Base-by-base conservation (phyloP, 2,797 vertebrate genomes). In the Mallotus villosus region DNA sequence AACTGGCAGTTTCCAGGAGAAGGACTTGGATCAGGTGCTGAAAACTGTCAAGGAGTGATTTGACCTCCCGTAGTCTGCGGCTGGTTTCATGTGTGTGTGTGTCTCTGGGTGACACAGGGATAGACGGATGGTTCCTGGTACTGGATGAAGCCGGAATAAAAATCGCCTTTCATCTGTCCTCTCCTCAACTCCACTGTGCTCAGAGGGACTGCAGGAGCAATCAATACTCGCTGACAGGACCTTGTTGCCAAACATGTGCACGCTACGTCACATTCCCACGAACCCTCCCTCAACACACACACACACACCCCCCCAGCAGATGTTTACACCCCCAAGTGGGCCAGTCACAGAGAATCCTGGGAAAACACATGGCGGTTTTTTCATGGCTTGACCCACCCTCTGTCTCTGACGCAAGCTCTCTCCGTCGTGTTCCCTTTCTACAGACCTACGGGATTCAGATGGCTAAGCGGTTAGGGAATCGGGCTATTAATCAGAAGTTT, bases 101-200 rank as follows among this genome's bases (percentile, higher is more conserved):
- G 73, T 75, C 16, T 53, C 16, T 53, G 16, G 3, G 51, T 53
- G 16, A 37, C 32, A 19, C 74, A 72, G 55, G 24, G 78, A 66
- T 61, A 67, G 73, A 74, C 81, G 78, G 73, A 71, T 9, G 63
- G 37, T 77, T 75, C 77, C 67, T 53, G 32, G 32, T 34, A 34
- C 32, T 34, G 32, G 25, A 27, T 27, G 25, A 27, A 27, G 25
- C 25, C 25, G 3, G 25, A 27, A 27, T 27, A 27, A 27, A 74
- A 74, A 75, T 80, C 73, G 21, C 66, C 76, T 58, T 78, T 84
- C 72, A 82, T 82, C 79, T 72, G 73, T 79, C 81, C 76, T 85
- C 80, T 49, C 69, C 79, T 70, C 65, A 70, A 72, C 67, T 66
- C 71, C 49, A 72, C 32, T 69, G 74, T 72, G 68, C 66, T 53